Conservation (phyloP, 2,113 vertebrate species). For the Erythrolamprus reginae region DNA sequence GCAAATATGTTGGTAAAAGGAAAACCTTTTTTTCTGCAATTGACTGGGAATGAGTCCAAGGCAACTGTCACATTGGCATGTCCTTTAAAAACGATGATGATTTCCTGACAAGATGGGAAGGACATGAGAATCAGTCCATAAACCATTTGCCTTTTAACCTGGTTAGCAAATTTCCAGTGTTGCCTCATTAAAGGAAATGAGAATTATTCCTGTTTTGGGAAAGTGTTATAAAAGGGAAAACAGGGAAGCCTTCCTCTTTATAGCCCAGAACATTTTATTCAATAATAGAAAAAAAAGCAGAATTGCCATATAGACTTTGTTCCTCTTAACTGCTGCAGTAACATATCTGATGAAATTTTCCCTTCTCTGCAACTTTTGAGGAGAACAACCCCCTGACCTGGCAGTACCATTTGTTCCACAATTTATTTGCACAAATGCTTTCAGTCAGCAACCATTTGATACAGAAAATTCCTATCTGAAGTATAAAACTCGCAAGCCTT, state of each 20-base stretch:
- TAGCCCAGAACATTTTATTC: neutral
- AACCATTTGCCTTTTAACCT: neutral
- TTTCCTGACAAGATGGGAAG: neutral
- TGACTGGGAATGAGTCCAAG: neutral
- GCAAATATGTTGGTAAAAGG: neutral
- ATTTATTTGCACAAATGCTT: neutral
- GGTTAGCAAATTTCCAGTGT: neutral
- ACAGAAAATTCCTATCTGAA: neutral
- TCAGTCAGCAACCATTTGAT: neutral
- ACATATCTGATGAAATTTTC: neutral
- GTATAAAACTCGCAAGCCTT: neutral
- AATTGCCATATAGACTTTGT: neutral
- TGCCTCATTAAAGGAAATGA: neutral
- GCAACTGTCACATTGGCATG: neutral
- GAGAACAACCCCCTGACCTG: neutral
- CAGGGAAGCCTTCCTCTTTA: neutral
- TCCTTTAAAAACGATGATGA: neutral
- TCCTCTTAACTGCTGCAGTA: neutral
- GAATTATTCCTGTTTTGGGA: neutral
- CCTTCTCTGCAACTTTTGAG: neutral
- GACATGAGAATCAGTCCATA: neutral
- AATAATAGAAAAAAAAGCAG: neutral
- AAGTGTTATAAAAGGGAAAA: neutral
- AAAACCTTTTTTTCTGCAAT: neutral
- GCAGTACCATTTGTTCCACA: neutral